phyloP scores from a whole-genome alignment of 2,113 vertebrate genomes.

The Corvus cornix region DNA sequence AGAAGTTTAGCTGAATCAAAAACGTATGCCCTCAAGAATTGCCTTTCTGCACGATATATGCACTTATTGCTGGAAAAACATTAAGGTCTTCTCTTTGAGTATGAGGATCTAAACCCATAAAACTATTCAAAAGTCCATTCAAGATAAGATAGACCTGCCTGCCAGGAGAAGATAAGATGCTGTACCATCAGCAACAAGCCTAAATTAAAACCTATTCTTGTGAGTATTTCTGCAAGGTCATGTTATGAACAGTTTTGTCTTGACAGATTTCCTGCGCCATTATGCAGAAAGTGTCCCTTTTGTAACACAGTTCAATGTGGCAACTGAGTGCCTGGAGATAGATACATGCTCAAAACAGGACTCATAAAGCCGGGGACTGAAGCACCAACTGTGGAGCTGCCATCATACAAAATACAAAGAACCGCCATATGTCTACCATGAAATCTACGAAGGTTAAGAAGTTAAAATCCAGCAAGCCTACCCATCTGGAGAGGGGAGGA shows the following conservation, averaged over 20 bases:
- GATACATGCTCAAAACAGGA: background rate
- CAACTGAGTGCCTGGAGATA: background rate
- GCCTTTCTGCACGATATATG: background rate
- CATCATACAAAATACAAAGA: background rate
- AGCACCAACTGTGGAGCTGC: background rate
- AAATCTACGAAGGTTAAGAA: background rate
- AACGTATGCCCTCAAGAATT: background rate
- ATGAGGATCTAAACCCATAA: background rate
- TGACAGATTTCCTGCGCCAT: background rate
- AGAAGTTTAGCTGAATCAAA: slow-evolving; percentile 16
- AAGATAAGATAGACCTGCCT: background rate
- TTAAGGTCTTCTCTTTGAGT: background rate
- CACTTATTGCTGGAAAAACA: background rate
- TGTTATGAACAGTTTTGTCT: background rate
- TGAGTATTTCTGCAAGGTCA: background rate
- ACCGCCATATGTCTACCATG: background rate
- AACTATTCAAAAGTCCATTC: background rate
- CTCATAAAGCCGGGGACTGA: background rate
- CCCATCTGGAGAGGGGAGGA: slow-evolving; percentile 49
- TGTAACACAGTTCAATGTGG: background rate
- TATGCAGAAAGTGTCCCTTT: background rate
- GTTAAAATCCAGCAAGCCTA: background rate
- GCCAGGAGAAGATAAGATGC: background rate
- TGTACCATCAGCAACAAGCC: background rate
- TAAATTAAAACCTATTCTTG: background rate